Evolutionary conservation across 2,797 vertebrate species (phyloP).

Genomic region (Neosilurus mollespiculum): DNA sequence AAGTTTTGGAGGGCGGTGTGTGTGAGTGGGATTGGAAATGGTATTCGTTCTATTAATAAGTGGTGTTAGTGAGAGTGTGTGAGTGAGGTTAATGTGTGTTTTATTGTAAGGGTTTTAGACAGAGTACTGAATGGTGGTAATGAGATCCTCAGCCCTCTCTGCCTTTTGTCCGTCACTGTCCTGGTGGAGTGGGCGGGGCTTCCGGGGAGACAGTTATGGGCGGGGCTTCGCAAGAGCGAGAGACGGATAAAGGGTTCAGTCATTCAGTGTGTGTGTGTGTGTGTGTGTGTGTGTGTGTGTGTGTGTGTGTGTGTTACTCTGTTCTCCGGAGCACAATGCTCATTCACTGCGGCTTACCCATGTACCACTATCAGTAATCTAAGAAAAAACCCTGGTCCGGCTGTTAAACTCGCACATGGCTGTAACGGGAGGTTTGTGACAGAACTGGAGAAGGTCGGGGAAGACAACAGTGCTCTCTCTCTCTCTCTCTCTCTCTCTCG

Average conservation of each 20-base stretch:
- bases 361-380: background rate
- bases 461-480: too few relatives aligned
- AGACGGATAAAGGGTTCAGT: constrained; percentile 6
- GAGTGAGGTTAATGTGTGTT: background rate
- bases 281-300: too few relatives aligned
- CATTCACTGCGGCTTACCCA: background rate
- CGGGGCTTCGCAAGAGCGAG: background rate
- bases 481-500: constrained; percentile 14
- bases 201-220: background rate
- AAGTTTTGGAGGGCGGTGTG: too few relatives aligned
- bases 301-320: background rate
- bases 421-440: background rate
- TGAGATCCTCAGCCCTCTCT: background rate
- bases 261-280: too few relatives aligned
- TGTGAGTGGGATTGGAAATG: background rate
- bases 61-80: background rate
- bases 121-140: background rate
- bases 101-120: too few relatives aligned
- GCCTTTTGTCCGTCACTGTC: background rate
- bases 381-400: too few relatives aligned
- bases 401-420: background rate
- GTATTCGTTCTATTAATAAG: background rate
- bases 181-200: background rate
- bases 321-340: background rate
- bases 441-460: too few relatives aligned